Evolutionary conservation across 2,113 vertebrate species (phyloP).

Genomic region (Australoheros scitulus): DNA sequence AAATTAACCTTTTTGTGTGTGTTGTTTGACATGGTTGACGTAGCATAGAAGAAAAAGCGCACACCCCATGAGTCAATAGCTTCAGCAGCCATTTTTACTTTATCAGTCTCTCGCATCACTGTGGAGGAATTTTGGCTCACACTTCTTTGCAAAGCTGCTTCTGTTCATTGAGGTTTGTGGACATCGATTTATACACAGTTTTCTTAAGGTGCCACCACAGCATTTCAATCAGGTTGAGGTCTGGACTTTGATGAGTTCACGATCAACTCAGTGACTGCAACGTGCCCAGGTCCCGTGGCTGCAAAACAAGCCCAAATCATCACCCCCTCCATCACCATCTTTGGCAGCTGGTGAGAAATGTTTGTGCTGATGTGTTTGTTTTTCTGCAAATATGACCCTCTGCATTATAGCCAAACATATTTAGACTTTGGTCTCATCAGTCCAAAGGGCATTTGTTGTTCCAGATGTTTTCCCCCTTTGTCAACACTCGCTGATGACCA

Average conservation of each 20-base stretch:
- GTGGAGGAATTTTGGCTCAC: background rate
- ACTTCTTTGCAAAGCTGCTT: background rate
- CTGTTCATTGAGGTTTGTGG: background rate
- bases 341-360: background rate
- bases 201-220: background rate
- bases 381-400: background rate
- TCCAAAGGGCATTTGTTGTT: background rate
- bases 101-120: background rate
- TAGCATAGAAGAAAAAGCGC: background rate
- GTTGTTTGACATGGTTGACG: background rate
- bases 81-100: background rate
- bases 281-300: background rate
- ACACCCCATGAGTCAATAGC: no score
- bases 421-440: background rate
- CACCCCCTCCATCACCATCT: background rate
- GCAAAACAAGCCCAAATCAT: background rate
- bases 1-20: background rate
- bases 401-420: background rate
- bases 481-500: background rate
- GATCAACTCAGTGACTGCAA: background rate
- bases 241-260: background rate
- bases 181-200: background rate
- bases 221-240: background rate
- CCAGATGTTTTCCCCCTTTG: background rate
- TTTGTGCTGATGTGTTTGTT: background rate